Base-by-base conservation (phyloP, 2,888 invertebrate species). In the Petrophora chlorosata region DNA sequence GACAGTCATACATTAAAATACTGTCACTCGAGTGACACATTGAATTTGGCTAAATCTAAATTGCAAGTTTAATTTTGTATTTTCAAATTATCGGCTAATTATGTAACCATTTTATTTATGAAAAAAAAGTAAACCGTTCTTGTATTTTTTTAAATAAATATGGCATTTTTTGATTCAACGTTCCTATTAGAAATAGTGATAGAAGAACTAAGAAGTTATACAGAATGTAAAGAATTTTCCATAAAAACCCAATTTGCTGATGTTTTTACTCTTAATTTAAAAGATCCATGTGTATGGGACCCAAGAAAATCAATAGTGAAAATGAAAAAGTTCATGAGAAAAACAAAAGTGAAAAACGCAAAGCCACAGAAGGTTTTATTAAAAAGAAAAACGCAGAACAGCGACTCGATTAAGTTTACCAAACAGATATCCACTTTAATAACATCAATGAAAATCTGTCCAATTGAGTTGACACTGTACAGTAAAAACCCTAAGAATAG, bases 181-280 rank as follows among this genome's bases (percentile, higher is more conserved):
- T 86, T 88, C 69, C 70, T 85, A 56, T 76, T 88, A 42, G 85
- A 89, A 56, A 68, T 89, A 40, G 50, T 62, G 7, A 67, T 85
- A 3, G 79, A 82, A 57, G 70, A 81, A 44, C 54, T 87, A 13
- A 73, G 61, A 49, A 81, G 74, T 53, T 75, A 59, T 14, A 56
- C 69, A 25, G 57, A 66, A 29, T 76, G 66, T 43, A 76, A 69
- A 28, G 65, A 81, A 19, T 82, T 79, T 59, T 32, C 50, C 42
- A 73, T 88, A 15, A 70, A 53, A 53, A 68, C 73, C 35, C 61
- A 81, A 53, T 88, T 85, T 54, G 72, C 73, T 25, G 72, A 89
- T 63, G 53, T 86, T 15, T 89, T 90, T 56, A 69, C 65, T 5
- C 48, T 86, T 10, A 57, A 62, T 36, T 53, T 88, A 16, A 77